Conservation (phyloP, 2,888 invertebrate species). For the Petrolisthes manimaculis region DNA sequence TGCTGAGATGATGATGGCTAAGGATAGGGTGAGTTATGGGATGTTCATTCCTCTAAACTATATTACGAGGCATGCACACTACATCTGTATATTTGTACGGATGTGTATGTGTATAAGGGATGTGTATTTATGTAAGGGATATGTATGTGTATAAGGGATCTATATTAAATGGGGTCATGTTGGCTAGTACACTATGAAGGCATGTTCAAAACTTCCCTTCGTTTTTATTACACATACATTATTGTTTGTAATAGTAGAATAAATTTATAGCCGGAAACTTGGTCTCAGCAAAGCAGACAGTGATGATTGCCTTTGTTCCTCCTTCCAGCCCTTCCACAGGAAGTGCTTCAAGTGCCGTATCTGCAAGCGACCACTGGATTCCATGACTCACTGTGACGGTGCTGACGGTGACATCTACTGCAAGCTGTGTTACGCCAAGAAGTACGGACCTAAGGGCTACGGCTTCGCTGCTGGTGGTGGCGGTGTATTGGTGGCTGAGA, state of each 20-base stretch:
- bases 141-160: conserved; percentile 23
- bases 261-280: too few relatives aligned
- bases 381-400: conserved; percentile 90
- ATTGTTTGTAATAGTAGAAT: too few relatives aligned
- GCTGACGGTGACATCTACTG: conserved; percentile 91
- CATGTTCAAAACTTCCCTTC: not conserved
- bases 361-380: conserved; percentile 87
- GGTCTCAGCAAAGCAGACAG: too few relatives aligned
- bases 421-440: conserved; percentile 84
- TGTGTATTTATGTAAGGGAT: not conserved
- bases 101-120: not conserved
- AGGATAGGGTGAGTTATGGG: conserved; percentile 62
- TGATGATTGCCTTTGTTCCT: too few relatives aligned
- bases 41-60: not conserved
- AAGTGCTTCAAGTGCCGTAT: conserved; percentile 92
- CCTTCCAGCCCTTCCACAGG: conserved; percentile 77
- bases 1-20: conserved; percentile 65
- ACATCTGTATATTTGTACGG: conserved; percentile 36
- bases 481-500: conserved; percentile 76
- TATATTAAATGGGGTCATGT: not conserved
- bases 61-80: conserved; percentile 5
- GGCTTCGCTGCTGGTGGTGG: conserved; percentile 93
- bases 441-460: conserved; percentile 88
- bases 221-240: too few relatives aligned
- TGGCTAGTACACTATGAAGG: not conserved